Conservation (phyloP, 2,888 invertebrate genomes). For the Digitonthophagus gazella region DNA sequence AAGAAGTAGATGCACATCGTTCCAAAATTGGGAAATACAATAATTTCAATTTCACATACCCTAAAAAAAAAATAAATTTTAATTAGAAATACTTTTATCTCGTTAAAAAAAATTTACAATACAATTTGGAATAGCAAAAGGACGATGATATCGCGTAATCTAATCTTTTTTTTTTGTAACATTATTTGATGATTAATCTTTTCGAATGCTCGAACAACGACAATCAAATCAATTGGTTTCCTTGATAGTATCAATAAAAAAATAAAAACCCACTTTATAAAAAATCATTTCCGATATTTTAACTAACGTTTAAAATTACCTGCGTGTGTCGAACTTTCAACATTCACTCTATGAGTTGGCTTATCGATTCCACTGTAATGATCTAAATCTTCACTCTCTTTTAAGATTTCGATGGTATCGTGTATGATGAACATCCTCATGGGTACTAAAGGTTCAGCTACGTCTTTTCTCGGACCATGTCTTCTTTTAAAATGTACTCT, state of each 20-base stretch:
- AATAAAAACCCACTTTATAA: neutral
- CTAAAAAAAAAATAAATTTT: constrained; percentile 43
- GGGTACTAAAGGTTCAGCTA: constrained; percentile 58
- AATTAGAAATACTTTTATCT: neutral
- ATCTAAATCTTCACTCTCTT: constrained; percentile 60
- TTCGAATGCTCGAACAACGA: neutral
- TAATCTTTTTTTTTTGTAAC: neutral
- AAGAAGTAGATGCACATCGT: constrained; percentile 35
- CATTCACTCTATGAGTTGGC: constrained; percentile 62
- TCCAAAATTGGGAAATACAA: constrained; percentile 43
- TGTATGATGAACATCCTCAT: constrained; percentile 68
- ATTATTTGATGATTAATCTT: neutral
- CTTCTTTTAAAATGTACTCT: constrained; percentile 57
- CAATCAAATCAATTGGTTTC: neutral
- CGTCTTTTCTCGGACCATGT: constrained; percentile 48
- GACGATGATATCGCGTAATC: neutral
- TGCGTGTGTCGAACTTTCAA: constrained; percentile 56
- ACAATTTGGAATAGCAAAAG: neutral
- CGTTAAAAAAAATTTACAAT: neutral
- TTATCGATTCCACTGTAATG: constrained; percentile 61
- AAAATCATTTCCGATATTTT: neutral
- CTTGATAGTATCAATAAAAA: neutral
- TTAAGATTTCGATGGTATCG: constrained; percentile 70
- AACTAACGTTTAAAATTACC: constrained; percentile 31
- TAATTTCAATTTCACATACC: constrained; percentile 59